Conservation (phyloP, 2,113 vertebrate genomes). For the Theropithecus gelada region DNA sequence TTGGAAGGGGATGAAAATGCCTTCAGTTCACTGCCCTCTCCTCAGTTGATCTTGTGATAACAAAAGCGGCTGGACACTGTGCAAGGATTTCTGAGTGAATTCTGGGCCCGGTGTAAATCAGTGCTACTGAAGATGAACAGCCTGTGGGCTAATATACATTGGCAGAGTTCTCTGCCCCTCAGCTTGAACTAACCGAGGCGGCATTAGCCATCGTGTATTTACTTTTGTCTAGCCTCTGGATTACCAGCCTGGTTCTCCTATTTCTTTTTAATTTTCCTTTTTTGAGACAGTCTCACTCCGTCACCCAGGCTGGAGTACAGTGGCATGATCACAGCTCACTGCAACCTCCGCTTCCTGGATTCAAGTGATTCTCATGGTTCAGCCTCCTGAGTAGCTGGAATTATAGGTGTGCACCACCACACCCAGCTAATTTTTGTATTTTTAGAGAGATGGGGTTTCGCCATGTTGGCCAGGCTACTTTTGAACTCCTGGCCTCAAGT, state of each 20-base stretch:
- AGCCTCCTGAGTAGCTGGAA: too few species aligned
- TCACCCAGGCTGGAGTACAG: background rate
- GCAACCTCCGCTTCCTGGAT: too few species aligned
- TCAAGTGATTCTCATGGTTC: too few species aligned
- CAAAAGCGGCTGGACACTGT: background rate
- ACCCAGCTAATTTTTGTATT: too few species aligned
- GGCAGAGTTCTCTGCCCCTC: background rate
- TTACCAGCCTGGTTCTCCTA: background rate
- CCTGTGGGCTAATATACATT: background rate
- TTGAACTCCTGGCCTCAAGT: too few species aligned
- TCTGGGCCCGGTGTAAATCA: background rate
- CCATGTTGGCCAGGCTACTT: too few species aligned
- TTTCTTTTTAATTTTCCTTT: background rate
- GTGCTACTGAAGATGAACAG: background rate
- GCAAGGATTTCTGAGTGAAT: background rate
- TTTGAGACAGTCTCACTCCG: background rate
- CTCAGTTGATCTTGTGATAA: background rate
- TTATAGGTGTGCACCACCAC: too few species aligned
- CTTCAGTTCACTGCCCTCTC: background rate
- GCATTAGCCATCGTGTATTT: background rate
- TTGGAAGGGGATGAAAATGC: constrained; percentile 53
- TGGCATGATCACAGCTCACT: too few species aligned
- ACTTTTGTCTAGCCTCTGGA: background rate
- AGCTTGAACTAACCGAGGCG: background rate
- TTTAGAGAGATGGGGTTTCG: too few species aligned